Percentiles rank a stretch among this genome's conserved stretches.
Evolutionary conservation across 2,888 invertebrate species (phyloP).

Genomic region (Drosophila algonquin): DNA sequence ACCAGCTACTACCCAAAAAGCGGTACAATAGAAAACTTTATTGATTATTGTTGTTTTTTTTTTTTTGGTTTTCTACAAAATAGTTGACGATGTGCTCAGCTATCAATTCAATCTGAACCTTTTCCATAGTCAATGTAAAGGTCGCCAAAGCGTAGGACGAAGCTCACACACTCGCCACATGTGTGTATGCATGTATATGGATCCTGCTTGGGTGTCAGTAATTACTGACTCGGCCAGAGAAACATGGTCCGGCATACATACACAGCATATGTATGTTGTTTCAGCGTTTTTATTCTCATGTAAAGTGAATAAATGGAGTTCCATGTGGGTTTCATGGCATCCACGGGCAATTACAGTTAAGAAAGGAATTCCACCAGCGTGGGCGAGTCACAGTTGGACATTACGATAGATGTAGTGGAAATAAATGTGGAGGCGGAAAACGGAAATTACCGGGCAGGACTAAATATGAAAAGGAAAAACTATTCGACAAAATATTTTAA

Average conservation of each 20-base stretch:
- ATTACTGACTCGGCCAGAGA: background rate
- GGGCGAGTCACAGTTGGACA: background rate
- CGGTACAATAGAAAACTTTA: background rate
- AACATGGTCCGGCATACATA: background rate
- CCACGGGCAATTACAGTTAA: slow-evolving; percentile 17
- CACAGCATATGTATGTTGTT: background rate
- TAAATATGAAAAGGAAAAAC: background rate
- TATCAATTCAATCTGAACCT: background rate
- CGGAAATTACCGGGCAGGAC: background rate
- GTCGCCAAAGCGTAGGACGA: background rate
- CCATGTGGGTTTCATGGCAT: slow-evolving; percentile 19
- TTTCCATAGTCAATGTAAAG: background rate
- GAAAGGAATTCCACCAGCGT: slow-evolving; percentile 10
- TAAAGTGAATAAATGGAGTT: background rate
- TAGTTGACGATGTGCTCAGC: background rate
- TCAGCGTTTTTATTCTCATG: background rate
- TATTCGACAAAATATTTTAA: background rate
- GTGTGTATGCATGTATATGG: background rate
- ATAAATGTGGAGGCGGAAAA: background rate
- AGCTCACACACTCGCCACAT: background rate
- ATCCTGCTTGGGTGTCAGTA: background rate
- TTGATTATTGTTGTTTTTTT: background rate
- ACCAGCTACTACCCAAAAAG: background rate
- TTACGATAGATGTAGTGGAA: background rate
- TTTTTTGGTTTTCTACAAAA: background rate